These are phyloP conservation scores for Percina caprodes DNA, from an alignment of 2,113 vertebrate genomes.

Conservation along the genomic window DNA sequence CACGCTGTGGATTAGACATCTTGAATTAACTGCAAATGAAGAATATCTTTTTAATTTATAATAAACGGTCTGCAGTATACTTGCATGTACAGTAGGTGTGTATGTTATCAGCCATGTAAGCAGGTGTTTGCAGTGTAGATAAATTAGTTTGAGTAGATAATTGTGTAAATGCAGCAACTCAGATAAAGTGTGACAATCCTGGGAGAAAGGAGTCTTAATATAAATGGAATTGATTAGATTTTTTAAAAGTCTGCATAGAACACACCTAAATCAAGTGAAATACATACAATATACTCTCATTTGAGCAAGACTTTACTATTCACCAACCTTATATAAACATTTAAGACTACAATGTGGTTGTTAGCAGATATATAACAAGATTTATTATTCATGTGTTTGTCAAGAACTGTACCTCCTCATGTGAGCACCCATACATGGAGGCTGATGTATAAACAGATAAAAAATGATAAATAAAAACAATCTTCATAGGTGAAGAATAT, in stretches of 20 bases:
- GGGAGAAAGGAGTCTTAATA: not conserved
- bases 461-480: not conserved
- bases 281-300: not conserved
- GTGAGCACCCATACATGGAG: not conserved
- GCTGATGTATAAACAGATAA: not conserved
- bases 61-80: not conserved
- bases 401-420: not conserved
- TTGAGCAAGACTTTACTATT: not conserved
- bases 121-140: not conserved
- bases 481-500: not conserved
- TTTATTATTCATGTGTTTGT: not conserved
- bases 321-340: not conserved
- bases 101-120: not conserved
- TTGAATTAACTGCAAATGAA: conserved; percentile 15
- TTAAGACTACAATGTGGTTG: not conserved
- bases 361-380: not conserved
- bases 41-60: conserved; percentile 1
- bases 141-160: not conserved
- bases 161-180: not conserved
- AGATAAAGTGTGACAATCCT: not conserved
- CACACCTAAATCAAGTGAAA: not conserved
- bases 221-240: not conserved
- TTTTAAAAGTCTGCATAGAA: not conserved
- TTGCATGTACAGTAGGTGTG: not conserved
- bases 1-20: conserved; percentile 2